Evolutionary conservation across 2,113 vertebrate genomes (phyloP).

Genomic region (Blennius ocellaris): DNA sequence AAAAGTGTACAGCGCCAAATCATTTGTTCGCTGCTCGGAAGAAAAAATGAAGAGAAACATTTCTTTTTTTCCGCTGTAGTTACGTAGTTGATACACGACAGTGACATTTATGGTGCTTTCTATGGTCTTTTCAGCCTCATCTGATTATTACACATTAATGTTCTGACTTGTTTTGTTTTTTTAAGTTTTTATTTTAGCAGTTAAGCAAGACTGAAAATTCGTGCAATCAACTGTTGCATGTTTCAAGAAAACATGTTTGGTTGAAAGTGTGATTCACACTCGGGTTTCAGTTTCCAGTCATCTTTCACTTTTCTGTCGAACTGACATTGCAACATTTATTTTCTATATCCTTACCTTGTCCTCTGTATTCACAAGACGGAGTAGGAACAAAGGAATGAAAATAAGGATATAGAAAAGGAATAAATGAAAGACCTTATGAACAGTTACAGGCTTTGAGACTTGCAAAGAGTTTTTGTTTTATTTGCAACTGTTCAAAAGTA

Average conservation of each 20-base stretch:
- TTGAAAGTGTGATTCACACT: constrained; percentile 3
- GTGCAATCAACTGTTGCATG: neutral
- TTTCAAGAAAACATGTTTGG: constrained; percentile 11
- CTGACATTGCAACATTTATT: neutral
- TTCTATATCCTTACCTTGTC: neutral
- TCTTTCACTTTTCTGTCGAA: constrained; percentile 19
- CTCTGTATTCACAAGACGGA: neutral
- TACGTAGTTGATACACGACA: neutral
- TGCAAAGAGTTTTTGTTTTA: constrained; percentile 8
- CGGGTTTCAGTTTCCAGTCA: constrained; percentile 44
- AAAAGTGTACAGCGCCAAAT: neutral
- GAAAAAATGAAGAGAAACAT: neutral
- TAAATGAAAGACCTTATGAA: no score
- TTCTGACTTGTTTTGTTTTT: neutral
- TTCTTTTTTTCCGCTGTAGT: constrained; percentile 22
- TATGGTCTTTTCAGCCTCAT: neutral
- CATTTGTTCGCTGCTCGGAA: neutral
- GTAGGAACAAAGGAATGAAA: neutral
- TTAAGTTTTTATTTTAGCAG: no score
- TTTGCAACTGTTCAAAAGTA: neutral
- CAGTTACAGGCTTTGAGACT: neutral
- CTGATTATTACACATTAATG: neutral
- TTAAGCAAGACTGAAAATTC: neutral
- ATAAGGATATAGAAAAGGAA: neutral
- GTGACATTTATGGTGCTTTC: constrained; percentile 5